Conservation (phyloP, 30 jellyfish, hydroid and myxozoan species). For the Hydractinia echinata region DNA sequence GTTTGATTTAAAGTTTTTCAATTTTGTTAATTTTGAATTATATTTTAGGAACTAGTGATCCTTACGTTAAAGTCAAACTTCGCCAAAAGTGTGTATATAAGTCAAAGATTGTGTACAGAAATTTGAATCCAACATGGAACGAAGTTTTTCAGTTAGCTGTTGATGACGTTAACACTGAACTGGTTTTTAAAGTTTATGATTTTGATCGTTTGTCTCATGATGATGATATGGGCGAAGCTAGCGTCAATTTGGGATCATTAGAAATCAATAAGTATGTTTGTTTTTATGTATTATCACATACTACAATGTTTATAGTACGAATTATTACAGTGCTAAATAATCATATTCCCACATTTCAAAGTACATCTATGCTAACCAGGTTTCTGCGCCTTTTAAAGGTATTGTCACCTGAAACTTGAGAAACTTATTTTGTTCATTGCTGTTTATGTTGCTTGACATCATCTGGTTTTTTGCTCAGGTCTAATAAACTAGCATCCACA, state of each 20-base stretch:
- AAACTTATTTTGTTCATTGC: too few species aligned
- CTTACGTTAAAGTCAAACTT: conserved; percentile 83
- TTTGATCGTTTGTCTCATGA: conserved; percentile 80
- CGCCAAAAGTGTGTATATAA: conserved; percentile 76
- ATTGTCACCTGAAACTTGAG: too few species aligned
- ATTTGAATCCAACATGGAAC: conserved; percentile 85
- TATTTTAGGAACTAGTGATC: conserved; percentile 88
- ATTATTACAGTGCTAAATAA: too few species aligned
- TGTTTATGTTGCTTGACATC: too few species aligned
- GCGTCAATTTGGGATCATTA: conserved; percentile 49
- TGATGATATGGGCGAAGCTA: conserved; percentile 91
- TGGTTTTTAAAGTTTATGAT: conserved; percentile 83
- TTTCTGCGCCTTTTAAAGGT: too few species aligned
- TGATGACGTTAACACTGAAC: conserved; percentile 66
- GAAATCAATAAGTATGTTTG: conserved; percentile 64
- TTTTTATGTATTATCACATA: neutral
- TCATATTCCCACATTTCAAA: too few species aligned
- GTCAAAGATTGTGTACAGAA: conserved; percentile 60
- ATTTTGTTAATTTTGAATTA: neutral
- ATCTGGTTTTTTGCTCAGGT: too few species aligned
- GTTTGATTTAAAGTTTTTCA: too few species aligned
- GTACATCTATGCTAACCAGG: too few species aligned
- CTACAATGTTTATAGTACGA: too few species aligned
- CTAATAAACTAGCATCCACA: too few species aligned
- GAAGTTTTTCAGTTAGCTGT: conserved; percentile 64